These are phyloP conservation scores for Pardalotus punctatus DNA, from an alignment of 2,113 vertebrate genomes.

Conservation along the genomic window DNA sequence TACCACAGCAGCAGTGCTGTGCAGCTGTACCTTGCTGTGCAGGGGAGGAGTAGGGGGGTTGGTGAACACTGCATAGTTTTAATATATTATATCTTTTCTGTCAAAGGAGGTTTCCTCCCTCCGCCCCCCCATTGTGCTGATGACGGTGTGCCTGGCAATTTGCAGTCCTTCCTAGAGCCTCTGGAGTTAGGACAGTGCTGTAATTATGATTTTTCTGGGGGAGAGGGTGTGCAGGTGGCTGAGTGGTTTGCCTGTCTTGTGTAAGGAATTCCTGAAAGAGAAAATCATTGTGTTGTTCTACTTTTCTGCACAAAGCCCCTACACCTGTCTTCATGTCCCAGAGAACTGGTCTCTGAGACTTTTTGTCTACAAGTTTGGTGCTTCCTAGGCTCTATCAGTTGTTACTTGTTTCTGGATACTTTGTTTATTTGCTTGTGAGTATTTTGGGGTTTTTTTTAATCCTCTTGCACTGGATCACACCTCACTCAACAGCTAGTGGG, in stretches of 20 bases:
- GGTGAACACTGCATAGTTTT: background rate
- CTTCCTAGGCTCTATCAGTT: background rate
- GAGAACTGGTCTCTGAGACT: background rate
- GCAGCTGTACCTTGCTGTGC: background rate
- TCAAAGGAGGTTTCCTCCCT: background rate
- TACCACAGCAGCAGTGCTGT: background rate
- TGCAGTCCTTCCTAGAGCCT: background rate
- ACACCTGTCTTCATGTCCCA: background rate
- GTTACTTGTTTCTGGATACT: background rate
- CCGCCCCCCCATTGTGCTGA: background rate
- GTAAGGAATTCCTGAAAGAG: background rate
- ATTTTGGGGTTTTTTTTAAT: background rate
- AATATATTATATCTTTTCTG: background rate
- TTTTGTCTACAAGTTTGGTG: background rate
- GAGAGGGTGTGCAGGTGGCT: background rate
- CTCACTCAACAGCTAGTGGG: background rate
- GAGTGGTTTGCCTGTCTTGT: background rate
- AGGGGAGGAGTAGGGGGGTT: background rate
- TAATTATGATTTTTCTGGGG: background rate
- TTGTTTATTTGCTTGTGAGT: background rate
- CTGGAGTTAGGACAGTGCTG: background rate
- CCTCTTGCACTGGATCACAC: background rate
- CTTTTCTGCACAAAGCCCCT: background rate
- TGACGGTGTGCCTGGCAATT: background rate
- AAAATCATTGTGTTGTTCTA: fast-evolving